phyloP scores from a whole-genome alignment of 1,140 invertebrate genomes.

The Ridgeia piscesae region DNA sequence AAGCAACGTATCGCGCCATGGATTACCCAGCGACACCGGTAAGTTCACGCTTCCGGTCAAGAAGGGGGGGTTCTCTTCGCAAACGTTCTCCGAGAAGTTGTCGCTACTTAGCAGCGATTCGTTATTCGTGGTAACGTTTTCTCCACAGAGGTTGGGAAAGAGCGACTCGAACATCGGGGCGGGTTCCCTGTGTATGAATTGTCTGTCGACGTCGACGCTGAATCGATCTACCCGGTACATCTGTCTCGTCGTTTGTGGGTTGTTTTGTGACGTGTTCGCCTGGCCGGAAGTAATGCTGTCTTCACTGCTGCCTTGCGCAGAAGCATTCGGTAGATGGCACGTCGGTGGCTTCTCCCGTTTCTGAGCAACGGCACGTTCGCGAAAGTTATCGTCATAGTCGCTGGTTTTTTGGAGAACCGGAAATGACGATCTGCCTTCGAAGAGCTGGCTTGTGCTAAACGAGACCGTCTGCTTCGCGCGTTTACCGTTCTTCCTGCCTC shows the following conservation, averaged over 20 bases:
- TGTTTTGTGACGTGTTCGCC: background rate
- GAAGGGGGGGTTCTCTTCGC: background rate
- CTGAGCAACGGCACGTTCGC: background rate
- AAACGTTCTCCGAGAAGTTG: background rate
- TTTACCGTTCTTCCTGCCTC: background rate
- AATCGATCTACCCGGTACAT: background rate
- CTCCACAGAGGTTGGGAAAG: background rate
- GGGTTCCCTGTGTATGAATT: background rate
- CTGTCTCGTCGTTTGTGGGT: background rate
- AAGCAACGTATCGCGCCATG: background rate
- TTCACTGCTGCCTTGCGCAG: background rate
- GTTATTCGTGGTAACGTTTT: background rate
- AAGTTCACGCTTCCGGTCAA: background rate
- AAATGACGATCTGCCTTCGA: background rate
- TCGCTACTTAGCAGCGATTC: background rate
- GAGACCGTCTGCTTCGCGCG: background rate
- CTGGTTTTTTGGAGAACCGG: background rate
- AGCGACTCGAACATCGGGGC: background rate
- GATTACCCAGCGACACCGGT: background rate
- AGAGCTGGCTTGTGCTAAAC: background rate
- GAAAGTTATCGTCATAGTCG: background rate
- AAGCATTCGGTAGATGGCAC: background rate
- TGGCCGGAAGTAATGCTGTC: background rate
- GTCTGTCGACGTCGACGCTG: background rate
- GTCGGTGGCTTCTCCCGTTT: background rate